Percentiles rank a stretch among this genome's conserved stretches.
These are phyloP conservation scores for Luffia ferchaultella DNA, from an alignment of 2,888 invertebrate species.

Conservation along the genomic window DNA sequence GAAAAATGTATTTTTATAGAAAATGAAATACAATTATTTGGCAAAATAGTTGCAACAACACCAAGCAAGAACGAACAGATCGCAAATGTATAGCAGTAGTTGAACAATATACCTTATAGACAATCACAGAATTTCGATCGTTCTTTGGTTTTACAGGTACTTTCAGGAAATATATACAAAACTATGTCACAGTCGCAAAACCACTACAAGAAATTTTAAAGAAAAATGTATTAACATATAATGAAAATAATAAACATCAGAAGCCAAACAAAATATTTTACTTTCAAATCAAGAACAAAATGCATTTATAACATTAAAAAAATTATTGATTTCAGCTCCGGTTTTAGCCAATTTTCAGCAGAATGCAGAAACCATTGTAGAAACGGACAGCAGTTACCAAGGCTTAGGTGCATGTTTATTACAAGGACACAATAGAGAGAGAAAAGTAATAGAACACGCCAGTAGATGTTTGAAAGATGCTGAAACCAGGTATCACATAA, in stretches of 20 bases:
- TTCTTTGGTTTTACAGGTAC: constrained; percentile 11
- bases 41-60: constrained; percentile 3
- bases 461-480: constrained; percentile 13
- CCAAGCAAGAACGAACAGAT: constrained; percentile 3
- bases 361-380: constrained; percentile 10
- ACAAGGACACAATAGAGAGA: constrained; percentile 2
- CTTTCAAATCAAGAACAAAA: constrained; percentile 7
- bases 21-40: constrained; percentile 7
- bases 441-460: constrained; percentile 11
- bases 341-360: constrained; percentile 13
- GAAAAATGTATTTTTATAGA: constrained; percentile 8
- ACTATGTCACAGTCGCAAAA: constrained; percentile 11
- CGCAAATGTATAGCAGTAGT: too few relatives aligned
- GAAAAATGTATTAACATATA: not conserved
- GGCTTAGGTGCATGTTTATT: constrained; percentile 9
- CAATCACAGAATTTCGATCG: constrained; percentile 8
- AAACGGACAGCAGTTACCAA: too few relatives aligned
- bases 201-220: constrained; percentile 8
- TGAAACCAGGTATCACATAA: constrained; percentile 13
- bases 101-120: constrained; percentile 2
- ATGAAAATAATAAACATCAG: not conserved
- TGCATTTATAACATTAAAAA: constrained; percentile 8
- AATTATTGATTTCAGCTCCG: constrained; percentile 1
- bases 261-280: not conserved
- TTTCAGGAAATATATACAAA: constrained; percentile 12